These are phyloP conservation scores for Drosophila acutilabella DNA, from an alignment of 2,888 invertebrate species.

Conservation along the genomic window DNA sequence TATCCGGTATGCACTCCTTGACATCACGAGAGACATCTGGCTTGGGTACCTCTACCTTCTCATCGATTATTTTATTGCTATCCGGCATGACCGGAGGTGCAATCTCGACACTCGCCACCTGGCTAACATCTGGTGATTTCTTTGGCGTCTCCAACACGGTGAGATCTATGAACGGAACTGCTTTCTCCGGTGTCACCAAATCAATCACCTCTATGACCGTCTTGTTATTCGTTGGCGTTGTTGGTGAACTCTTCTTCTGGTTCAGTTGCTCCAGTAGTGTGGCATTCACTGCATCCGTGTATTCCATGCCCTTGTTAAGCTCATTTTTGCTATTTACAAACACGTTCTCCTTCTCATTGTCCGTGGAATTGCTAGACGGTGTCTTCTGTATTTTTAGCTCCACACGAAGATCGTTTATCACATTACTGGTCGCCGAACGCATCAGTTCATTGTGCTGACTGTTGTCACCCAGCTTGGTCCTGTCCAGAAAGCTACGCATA, in stretches of 20 bases:
- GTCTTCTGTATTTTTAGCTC: conserved; percentile 83
- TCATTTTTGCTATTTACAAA: conserved; percentile 84
- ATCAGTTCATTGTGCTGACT: conserved; percentile 71
- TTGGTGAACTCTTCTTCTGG: conserved; percentile 68
- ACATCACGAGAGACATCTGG: conserved; percentile 84
- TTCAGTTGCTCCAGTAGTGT: conserved; percentile 80
- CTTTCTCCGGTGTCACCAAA: conserved; percentile 83
- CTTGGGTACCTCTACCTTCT: conserved; percentile 69
- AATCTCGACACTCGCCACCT: conserved; percentile 54
- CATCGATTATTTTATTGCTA: conserved; percentile 81
- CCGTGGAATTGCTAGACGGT: conserved; percentile 77
- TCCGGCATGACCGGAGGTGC: conserved; percentile 50
- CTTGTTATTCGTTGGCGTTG: conserved; percentile 78
- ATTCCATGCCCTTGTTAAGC: conserved; percentile 84
- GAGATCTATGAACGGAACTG: conserved; percentile 80
- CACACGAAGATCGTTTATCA: conserved; percentile 82
- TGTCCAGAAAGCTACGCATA: conserved; percentile 89
- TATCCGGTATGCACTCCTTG: conserved; percentile 83
- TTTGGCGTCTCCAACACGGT: conserved; percentile 77
- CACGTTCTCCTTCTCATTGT: conserved; percentile 84
- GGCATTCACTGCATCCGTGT: conserved; percentile 83
- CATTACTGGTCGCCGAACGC: conserved; percentile 77
- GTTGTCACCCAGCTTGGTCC: conserved; percentile 78
- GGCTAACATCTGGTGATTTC: conserved; percentile 67
- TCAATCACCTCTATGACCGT: conserved; percentile 84